phyloP scores from a whole-genome alignment of 2,888 invertebrate genomes.

The Calliopum simillimum region DNA sequence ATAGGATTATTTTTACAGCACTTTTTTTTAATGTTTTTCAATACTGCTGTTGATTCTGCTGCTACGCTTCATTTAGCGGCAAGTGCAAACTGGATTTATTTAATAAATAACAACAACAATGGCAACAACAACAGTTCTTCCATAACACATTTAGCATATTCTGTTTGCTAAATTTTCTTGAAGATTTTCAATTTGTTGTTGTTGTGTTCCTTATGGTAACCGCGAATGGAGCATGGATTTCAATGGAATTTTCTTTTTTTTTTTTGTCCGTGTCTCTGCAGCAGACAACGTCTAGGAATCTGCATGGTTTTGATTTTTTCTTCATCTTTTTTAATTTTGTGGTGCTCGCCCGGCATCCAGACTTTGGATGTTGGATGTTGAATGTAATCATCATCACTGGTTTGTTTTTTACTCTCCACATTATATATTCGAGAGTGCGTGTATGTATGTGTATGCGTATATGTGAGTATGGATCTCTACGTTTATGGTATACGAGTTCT shows the following conservation, averaged over 20 bases:
- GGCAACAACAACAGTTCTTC: constrained; percentile 19
- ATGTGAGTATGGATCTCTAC: constrained; percentile 11
- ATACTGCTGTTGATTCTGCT: constrained; percentile 38
- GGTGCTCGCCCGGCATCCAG: constrained; percentile 1
- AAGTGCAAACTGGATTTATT: constrained; percentile 27
- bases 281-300: constrained; percentile 15
- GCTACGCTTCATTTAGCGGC: constrained; percentile 27
- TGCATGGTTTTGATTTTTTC: neutral
- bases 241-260: constrained; percentile 17
- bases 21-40: constrained; percentile 22
- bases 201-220: constrained; percentile 19
- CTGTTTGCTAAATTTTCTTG: constrained; percentile 27
- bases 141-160: constrained; percentile 12
- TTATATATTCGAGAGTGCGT: neutral
- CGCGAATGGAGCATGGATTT: neutral
- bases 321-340: neutral
- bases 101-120: constrained; percentile 40
- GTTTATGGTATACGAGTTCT: neutral
- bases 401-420: neutral
- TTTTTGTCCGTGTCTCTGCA: neutral
- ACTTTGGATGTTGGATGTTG: constrained; percentile 1
- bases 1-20: neutral
- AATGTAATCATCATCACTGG: constrained; percentile 4
- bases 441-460: neutral
- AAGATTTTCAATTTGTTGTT: constrained; percentile 43